A percentile compares a stretch with the other conserved stretches of the same genome.
Conservation (phyloP, 2,797 vertebrate species). For the Cyclopterus lumpus region DNA sequence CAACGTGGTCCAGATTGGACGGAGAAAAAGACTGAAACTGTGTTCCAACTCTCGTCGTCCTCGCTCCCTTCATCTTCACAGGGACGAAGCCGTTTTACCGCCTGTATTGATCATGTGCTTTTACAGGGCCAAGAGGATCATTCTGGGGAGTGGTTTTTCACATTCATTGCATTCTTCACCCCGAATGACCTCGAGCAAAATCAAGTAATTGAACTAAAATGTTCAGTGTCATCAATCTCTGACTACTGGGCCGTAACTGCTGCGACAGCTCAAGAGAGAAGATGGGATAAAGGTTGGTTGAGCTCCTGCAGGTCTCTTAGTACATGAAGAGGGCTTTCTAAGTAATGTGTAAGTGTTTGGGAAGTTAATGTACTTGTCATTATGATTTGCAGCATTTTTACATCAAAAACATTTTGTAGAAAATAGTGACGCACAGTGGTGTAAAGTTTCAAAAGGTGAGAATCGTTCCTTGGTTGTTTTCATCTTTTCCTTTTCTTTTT, state of each 20-base stretch:
- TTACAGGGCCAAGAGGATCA: conserved; percentile 58
- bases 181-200: conserved; percentile 65
- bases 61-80: conserved; percentile 49
- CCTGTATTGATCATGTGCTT: conserved; percentile 70
- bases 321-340: conserved; percentile 27
- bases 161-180: conserved; percentile 57
- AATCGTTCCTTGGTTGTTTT: background rate
- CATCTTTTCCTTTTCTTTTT: background rate
- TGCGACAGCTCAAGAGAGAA: conserved; percentile 50
- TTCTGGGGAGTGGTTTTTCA: conserved; percentile 56
- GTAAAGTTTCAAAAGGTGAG: no score
- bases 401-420: background rate
- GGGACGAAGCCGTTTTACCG: conserved; percentile 44
- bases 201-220: conserved; percentile 73
- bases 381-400: background rate
- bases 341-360: conserved; percentile 21
- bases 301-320: conserved; percentile 18
- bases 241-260: conserved; percentile 48
- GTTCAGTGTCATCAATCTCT: conserved; percentile 63
- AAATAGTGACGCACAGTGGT: background rate
- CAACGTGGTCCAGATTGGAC: conserved; percentile 46
- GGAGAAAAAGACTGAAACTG: conserved; percentile 36
- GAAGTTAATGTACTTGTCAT: conserved; percentile 17
- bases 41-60: conserved; percentile 47
- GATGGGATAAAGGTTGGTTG: conserved; percentile 43